A percentile compares a stretch with the other conserved stretches of the same genome.
Evolutionary conservation across 1,140 invertebrate genomes (phyloP).

Genomic region (Meloidogyne exigua): DNA sequence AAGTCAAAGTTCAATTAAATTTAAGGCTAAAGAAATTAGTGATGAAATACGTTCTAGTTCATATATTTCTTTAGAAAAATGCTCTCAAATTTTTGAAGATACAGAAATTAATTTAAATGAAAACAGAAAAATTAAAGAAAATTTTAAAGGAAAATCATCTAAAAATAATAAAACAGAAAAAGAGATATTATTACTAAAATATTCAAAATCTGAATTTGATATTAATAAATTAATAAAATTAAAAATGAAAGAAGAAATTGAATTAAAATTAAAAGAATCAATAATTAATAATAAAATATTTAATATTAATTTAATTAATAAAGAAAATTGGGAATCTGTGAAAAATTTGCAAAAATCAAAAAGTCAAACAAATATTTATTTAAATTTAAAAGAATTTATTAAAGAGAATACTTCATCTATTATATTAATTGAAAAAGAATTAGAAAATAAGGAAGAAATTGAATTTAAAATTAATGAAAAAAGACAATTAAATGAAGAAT

Average conservation of each 20-base stretch:
- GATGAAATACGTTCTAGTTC: neutral
- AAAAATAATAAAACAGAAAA: neutral
- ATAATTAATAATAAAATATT: neutral
- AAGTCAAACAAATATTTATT: constrained; percentile 1
- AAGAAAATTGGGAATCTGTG: neutral
- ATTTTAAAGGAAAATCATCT: neutral
- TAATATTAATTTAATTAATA: neutral
- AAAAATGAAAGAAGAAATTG: constrained; percentile 1
- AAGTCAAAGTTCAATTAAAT: neutral
- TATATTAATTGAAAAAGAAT: neutral
- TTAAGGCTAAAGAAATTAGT: neutral
- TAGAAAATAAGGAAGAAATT: neutral
- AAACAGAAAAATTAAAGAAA: constrained; percentile 1
- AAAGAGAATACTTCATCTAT: neutral
- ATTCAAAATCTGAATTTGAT: neutral
- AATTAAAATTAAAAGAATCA: constrained; percentile 1
- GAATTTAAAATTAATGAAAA: constrained; percentile 2
- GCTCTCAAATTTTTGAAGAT: neutral
- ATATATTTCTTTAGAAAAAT: neutral
- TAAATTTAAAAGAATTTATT: neutral
- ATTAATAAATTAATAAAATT: constrained; percentile 6
- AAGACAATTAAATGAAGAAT: neutral
- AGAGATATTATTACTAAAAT: neutral
- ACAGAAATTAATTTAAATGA: neutral
- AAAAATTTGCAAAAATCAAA: neutral